These are phyloP conservation scores for Graptemys geographica DNA, from an alignment of 2,797 vertebrate species.

Conservation along the genomic window DNA sequence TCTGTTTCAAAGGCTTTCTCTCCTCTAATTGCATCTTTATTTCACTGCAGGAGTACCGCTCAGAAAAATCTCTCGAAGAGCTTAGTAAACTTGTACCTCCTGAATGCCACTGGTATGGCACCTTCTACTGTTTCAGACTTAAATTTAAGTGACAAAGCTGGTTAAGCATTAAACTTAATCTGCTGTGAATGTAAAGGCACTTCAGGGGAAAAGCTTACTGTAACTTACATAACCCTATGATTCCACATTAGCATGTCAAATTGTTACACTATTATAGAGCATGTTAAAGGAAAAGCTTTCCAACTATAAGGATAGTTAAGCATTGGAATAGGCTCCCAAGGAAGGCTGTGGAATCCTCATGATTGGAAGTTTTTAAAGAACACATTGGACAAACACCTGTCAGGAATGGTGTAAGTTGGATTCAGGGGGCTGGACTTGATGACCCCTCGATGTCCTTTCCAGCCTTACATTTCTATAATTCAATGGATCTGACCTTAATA, in stretches of 20 bases:
- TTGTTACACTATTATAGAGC: neutral
- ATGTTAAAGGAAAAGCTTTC: neutral
- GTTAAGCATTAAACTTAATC: neutral
- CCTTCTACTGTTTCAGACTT: constrained; percentile 13
- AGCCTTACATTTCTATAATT: neutral
- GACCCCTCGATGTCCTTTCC: neutral
- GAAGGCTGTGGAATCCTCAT: neutral
- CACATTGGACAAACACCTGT: neutral
- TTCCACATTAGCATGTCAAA: neutral
- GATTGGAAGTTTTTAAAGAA: neutral
- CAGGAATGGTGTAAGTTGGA: neutral
- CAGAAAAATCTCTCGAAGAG: constrained; percentile 97
- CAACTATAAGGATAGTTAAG: neutral
- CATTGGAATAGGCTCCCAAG: neutral
- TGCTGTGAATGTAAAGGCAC: neutral
- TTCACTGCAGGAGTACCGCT: constrained; percentile 91
- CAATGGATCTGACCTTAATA: neutral
- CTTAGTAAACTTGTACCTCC: constrained; percentile 96
- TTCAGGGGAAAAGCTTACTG: neutral
- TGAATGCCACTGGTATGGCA: constrained; percentile 94
- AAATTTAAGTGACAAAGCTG: neutral
- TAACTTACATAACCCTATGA: neutral
- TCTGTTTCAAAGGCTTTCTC: neutral
- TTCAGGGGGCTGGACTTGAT: neutral
- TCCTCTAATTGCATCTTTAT: neutral